A percentile compares a stretch with the other conserved stretches of the same genome.
These are phyloP conservation scores for Hirudo medicinalis DNA, from an alignment of 1,140 invertebrate genomes.

Conservation along the genomic window DNA sequence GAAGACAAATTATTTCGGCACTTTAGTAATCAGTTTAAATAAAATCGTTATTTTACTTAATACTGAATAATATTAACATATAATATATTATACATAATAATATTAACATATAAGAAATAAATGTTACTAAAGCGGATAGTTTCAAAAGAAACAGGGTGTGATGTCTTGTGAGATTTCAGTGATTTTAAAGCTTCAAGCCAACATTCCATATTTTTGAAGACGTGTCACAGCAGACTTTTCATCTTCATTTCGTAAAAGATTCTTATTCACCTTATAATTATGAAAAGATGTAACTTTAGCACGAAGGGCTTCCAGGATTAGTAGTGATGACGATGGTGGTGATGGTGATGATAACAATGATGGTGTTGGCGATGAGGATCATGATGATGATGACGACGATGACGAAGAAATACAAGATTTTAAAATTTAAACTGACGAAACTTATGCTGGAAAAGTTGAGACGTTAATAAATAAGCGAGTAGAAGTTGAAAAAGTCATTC, in stretches of 20 bases:
- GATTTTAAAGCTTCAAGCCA: too few species aligned
- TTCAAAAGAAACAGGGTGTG: too few species aligned
- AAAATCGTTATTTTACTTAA: neutral
- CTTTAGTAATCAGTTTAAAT: neutral
- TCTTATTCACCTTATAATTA: too few species aligned
- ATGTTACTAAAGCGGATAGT: neutral
- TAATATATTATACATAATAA: neutral
- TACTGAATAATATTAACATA: neutral
- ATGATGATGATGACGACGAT: neutral
- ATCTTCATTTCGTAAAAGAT: too few species aligned
- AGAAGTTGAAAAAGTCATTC: neutral
- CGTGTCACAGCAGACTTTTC: too few species aligned
- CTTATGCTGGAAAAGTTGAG: neutral
- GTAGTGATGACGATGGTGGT: neutral
- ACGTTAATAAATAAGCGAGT: neutral
- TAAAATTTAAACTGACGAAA: neutral
- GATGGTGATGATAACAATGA: neutral
- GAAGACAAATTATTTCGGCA: too few species aligned
- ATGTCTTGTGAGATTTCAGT: too few species aligned
- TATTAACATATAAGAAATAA: conserved; percentile 2
- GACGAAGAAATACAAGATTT: neutral
- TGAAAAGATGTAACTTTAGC: too few species aligned
- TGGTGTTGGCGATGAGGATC: neutral
- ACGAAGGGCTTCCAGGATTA: neutral
- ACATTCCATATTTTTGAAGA: too few species aligned